Percentiles rank a stretch among this genome's conserved stretches.
Conservation (phyloP, 1,140 invertebrate genomes). For the Leptinotarsa texana region DNA sequence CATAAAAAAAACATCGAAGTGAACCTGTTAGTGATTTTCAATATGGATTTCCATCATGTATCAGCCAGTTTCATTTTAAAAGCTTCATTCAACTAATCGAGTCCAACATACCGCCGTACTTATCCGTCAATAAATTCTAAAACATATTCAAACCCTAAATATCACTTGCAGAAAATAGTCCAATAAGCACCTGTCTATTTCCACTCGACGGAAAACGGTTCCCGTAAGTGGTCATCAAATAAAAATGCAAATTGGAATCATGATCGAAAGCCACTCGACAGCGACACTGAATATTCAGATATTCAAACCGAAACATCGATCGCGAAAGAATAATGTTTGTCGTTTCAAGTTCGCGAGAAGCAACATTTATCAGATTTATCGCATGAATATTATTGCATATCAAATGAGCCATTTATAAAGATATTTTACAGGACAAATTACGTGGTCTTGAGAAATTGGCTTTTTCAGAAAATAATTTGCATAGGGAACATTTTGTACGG, state of each 20-base stretch:
- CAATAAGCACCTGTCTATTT: neutral
- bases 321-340: slow-evolving; percentile 39
- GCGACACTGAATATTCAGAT: slow-evolving; percentile 35
- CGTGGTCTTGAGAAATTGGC: neutral
- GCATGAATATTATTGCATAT: slow-evolving; percentile 44
- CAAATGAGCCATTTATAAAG: slow-evolving; percentile 42
- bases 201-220: neutral
- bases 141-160: too few relatives aligned
- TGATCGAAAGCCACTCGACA: slow-evolving; percentile 20
- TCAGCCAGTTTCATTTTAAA: too few relatives aligned
- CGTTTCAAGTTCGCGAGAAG: slow-evolving; percentile 33
- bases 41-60: too few relatives aligned
- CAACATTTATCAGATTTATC: slow-evolving; percentile 38
- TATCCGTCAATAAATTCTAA: too few relatives aligned
- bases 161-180: too few relatives aligned
- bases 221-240: slow-evolving; percentile 9
- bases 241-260: slow-evolving; percentile 9
- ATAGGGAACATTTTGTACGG: neutral
- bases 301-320: slow-evolving; percentile 2
- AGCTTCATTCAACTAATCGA: too few relatives aligned
- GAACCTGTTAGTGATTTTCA: too few relatives aligned
- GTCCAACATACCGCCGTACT: too few relatives aligned
- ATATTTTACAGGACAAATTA: slow-evolving; percentile 26
- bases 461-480: neutral
- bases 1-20: too few relatives aligned